Percentiles rank a stretch among this genome's conserved stretches.
phyloP scores from a whole-genome alignment of 2,113 vertebrate species.

The Dasyurus viverrinus region DNA sequence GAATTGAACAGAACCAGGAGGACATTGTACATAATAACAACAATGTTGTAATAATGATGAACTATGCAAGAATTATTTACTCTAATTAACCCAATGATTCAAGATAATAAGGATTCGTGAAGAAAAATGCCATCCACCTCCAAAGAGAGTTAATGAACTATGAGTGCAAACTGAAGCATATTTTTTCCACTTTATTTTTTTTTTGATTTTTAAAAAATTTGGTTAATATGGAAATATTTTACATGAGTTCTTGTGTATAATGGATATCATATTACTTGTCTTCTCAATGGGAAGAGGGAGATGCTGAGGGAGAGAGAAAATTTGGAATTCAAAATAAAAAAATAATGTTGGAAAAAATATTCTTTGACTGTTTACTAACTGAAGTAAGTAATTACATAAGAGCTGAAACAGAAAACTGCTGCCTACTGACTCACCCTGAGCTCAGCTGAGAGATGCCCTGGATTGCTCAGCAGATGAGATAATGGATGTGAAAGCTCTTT shows the following conservation, averaged over 20 bases:
- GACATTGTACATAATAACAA: not conserved
- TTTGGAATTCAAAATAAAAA: not conserved
- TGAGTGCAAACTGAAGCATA: not conserved
- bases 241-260: not conserved
- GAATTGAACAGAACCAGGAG: not conserved
- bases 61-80: not conserved
- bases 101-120: not conserved
- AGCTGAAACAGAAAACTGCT: not conserved
- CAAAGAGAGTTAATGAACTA: not conserved
- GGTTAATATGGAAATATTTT: not conserved
- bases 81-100: not conserved
- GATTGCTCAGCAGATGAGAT: not conserved
- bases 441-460: not conserved
- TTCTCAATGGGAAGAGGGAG: not conserved
- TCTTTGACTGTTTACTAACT: not conserved
- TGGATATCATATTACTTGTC: not conserved
- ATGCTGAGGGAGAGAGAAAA: not conserved
- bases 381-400: not conserved
- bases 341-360: not conserved
- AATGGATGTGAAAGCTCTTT: not conserved
- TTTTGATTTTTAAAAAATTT: not conserved
- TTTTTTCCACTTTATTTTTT: not conserved
- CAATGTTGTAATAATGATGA: not conserved
- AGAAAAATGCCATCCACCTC: not conserved
- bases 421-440: not conserved